Evolutionary conservation across 2,113 vertebrate genomes (phyloP), one percentile per base, ranked within the genome.

Genomic region (Pedionomus torquatus): DNA sequence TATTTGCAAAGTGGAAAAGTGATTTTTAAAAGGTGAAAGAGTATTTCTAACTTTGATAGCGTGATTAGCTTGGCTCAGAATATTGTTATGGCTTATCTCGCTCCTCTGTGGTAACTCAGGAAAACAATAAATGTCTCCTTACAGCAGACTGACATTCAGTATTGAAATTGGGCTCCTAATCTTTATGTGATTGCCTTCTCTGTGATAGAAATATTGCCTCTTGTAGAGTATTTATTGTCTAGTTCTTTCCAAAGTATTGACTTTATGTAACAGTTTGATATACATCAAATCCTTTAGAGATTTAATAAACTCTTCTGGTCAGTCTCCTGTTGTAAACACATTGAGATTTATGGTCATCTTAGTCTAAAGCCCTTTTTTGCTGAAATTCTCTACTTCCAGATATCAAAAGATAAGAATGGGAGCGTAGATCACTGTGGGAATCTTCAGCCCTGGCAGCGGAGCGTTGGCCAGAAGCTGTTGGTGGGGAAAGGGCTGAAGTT

Each of bases 271-370:
- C 97, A 91, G 91, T 97, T 98, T 98, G 98, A 98, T 98, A 98
- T 98, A 98, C 97, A 98, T 98, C 98, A 98, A 98, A 98, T 97
- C 97, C 97, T 97, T 97, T 97, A 93, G 95, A 93, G 98, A 98
- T 98, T 98, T 98, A 98, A 98, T 98, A 98, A 98, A 98, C 98
- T 98, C 97, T 95, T 98, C 97, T 98, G 98, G 98, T 98, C 98
- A 98, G 97, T 98, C 98, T 97, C 91, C 97, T 96, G 97, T 97
- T 98, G 98, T 98, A 98, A 98, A 98, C 98, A 98, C 97, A 96
- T 96, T 92, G 97, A 98, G 97, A 98, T 98, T 98, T 98, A 98
- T 97, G 97, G 97, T 90, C 89, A 83, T 96, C 97, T 97, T 81
- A 91, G 96, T 85, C 91, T 91, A 98, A 97, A 98, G 95, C 89